Base-by-base conservation (phyloP, 2,888 invertebrate genomes). In the Andrena dorsata region DNA sequence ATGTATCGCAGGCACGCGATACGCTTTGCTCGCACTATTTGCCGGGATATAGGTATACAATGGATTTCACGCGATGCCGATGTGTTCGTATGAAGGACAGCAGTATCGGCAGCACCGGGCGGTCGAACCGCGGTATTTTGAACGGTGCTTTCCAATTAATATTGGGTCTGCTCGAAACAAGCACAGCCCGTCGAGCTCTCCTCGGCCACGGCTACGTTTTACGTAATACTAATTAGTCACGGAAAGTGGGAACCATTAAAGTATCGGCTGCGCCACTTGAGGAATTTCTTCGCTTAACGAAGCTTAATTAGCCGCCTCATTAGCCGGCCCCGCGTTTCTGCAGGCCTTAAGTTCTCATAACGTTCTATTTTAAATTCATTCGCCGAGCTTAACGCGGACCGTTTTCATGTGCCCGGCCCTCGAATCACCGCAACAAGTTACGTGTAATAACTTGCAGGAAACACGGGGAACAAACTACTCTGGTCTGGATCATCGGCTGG, bases 301-400 rank as follows among this genome's bases (percentile, higher is more conserved):
- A 82, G 73, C 77, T 88, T 88, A 88, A 88, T 88, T 88, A 88
- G 79, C 51, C 83, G 82, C 65, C 81, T 88, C 88, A 85, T 88
- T 88, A 88, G 82, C 83, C 71, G 70, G n/a, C 72, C 72, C 41
- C 80, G 69, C 79, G 74, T 84, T 65, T 66, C 76, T 69, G n/a
- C 53, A 70, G 70, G 74, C 80, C 58, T 60, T 64, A 64, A 51
- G 72, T 73, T 47, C 71, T 65, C 49, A 47, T 72, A 74, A 81
- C 81, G 78, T 76, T 72, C 76, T 70, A 64, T 76, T 83, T 80
- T 70, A 77, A 83, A 86, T 88, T 83, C 82, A 85, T 75, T 85
- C 64, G 61, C 30, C 58, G 56, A 32, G 47, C 30, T 35, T 35
- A 58, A 68, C 23, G 51, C 63, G 35, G 5, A 64, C n/a, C 80